These are phyloP conservation scores for Drosophila maculinotata DNA, from an alignment of 2,888 invertebrate species.

Conservation along the genomic window DNA sequence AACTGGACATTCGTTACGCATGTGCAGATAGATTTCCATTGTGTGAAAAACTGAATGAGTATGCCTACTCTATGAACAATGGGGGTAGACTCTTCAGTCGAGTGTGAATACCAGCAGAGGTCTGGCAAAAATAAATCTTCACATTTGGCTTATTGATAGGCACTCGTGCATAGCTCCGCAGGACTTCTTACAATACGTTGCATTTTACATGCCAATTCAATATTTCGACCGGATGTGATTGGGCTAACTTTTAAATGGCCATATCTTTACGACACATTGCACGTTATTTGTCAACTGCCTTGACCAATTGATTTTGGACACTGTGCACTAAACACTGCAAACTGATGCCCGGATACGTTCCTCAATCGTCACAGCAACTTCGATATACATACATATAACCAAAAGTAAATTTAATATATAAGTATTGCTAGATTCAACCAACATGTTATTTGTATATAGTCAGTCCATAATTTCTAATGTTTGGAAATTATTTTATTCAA, in stretches of 20 bases:
- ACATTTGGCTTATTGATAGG: conserved; percentile 60
- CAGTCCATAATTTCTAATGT: too few relatives aligned
- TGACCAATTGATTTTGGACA: conserved; percentile 42
- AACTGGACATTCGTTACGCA: conserved; percentile 66
- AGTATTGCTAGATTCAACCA: too few relatives aligned
- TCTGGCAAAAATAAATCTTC: conserved; percentile 43
- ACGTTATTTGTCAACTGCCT: conserved; percentile 28
- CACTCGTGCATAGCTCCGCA: conserved; percentile 75
- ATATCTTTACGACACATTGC: conserved; percentile 44
- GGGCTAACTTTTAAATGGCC: conserved; percentile 26
- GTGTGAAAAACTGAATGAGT: conserved; percentile 63
- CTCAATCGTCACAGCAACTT: not conserved
- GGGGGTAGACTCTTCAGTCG: conserved; percentile 57
- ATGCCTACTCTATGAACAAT: conserved; percentile 68
- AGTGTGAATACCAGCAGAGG: conserved; percentile 70
- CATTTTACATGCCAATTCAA: conserved; percentile 77
- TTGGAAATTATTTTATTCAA: too few relatives aligned
- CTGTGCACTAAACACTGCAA: conserved; percentile 24
- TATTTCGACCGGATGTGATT: conserved; percentile 49
- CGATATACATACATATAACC: too few relatives aligned
- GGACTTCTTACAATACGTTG: conserved; percentile 56
- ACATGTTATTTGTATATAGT: too few relatives aligned
- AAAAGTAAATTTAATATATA: too few relatives aligned
- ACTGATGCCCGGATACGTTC: not conserved
- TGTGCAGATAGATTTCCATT: conserved; percentile 60